These are phyloP conservation scores for Caenorhabditis sp. DNA, from an alignment of 2,888 invertebrate species.

Conservation along the genomic window DNA sequence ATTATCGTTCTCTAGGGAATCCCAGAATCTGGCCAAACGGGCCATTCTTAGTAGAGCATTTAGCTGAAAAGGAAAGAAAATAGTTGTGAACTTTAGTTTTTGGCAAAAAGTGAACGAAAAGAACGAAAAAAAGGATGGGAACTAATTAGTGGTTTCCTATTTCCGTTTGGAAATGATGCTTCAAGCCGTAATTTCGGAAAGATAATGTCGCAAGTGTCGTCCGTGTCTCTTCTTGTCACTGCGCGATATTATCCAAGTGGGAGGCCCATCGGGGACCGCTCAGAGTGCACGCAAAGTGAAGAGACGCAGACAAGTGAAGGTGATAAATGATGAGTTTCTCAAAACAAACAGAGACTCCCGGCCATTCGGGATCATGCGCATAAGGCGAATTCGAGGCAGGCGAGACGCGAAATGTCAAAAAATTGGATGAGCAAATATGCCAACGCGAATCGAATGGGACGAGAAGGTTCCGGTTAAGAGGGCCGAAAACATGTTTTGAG, in stretches of 20 bases:
- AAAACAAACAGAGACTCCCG: constrained; percentile 43
- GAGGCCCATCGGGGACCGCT: constrained; percentile 24
- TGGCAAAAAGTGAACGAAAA: not conserved
- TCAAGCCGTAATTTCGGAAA: constrained; percentile 36
- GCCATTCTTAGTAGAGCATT: constrained; percentile 44
- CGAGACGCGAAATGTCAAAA: constrained; percentile 39
- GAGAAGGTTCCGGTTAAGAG: constrained; percentile 28
- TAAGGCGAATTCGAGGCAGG: constrained; percentile 17
- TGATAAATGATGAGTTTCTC: constrained; percentile 55
- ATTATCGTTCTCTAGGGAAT: constrained; percentile 63
- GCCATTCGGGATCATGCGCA: constrained; percentile 23
- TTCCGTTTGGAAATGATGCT: constrained; percentile 5
- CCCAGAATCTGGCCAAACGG: constrained; percentile 64
- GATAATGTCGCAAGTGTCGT: constrained; percentile 30
- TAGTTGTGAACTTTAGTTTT: not conserved
- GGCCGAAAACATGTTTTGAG: constrained; percentile 33
- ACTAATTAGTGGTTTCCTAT: constrained; percentile 19
- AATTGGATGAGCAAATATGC: constrained; percentile 47
- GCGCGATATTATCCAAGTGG: constrained; percentile 48
- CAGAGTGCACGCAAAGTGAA: constrained; percentile 7
- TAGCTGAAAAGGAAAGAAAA: constrained; percentile 5
- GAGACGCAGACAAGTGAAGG: constrained; percentile 39
- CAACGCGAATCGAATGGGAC: no score
- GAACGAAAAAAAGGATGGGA: not conserved
- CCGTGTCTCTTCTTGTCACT: constrained; percentile 33